phyloP scores from a whole-genome alignment of 2,797 vertebrate genomes.

The Hypotaenidia okinawae region DNA sequence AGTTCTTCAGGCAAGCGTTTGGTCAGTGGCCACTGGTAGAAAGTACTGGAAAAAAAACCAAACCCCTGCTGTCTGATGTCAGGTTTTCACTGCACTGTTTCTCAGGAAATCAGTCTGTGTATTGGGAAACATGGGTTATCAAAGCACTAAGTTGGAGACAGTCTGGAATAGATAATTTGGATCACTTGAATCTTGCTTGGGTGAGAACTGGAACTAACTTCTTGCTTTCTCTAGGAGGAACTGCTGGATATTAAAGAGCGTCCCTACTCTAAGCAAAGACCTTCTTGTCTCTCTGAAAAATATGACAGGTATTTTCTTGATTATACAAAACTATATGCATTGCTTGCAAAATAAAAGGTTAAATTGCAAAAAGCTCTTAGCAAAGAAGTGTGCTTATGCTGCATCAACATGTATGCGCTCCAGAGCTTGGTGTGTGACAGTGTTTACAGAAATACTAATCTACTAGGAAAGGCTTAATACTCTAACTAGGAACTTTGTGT shows the following conservation, averaged over 20 bases:
- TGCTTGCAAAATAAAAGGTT: background rate
- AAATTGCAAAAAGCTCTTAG: background rate
- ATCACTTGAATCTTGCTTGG: background rate
- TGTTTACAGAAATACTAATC: background rate
- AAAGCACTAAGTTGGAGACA: background rate
- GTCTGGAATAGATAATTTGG: background rate
- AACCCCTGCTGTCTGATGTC: background rate
- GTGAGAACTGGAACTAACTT: background rate
- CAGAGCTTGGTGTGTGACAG: background rate
- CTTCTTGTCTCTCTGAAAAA: conserved; percentile 94
- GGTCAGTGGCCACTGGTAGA: background rate
- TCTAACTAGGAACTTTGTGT: background rate
- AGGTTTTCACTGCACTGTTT: background rate
- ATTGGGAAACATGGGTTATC: background rate
- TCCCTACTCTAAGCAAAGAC: conserved; percentile 93
- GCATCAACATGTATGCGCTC: accelerated
- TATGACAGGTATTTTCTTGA: conserved; percentile 90
- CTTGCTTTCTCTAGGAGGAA: conserved; percentile 83
- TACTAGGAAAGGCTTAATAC: background rate
- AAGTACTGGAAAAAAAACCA: background rate
- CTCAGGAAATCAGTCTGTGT: background rate
- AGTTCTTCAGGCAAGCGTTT: background rate
- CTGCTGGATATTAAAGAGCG: conserved; percentile 95
- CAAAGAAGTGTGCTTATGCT: background rate
- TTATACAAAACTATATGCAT: background rate